Evolutionary conservation across 2,888 invertebrate genomes (phyloP).

Genomic region (Metopia argyrocephala): DNA sequence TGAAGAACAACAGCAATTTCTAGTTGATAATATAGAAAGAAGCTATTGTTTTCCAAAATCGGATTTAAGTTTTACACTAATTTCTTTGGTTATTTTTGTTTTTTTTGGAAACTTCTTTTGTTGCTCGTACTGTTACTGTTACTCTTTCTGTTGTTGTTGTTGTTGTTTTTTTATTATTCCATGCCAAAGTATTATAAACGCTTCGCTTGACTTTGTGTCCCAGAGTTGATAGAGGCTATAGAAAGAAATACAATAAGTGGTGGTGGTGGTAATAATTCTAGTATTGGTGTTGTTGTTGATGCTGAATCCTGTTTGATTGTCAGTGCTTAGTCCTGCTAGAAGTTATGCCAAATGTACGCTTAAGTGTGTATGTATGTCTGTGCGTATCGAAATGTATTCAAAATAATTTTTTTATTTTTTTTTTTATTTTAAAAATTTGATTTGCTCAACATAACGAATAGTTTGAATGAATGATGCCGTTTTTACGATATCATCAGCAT

Average conservation of each 20-base stretch:
- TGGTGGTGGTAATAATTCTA: constrained; percentile 11
- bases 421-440: not conserved
- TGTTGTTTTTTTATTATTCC: constrained; percentile 13
- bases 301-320: constrained; percentile 75
- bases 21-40: not conserved
- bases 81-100: constrained; percentile 73
- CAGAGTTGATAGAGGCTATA: constrained; percentile 35
- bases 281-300: constrained; percentile 11
- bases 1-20: constrained; percentile 16
- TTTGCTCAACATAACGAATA: constrained; percentile 41
- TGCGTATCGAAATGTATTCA: constrained; percentile 7
- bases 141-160: not conserved
- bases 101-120: not conserved
- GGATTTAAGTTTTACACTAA: constrained; percentile 78
- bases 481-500: constrained; percentile 34
- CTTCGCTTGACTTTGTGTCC: constrained; percentile 73
- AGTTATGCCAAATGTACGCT: too few species aligned
- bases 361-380: not conserved
- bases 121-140: not conserved
- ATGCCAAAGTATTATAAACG: constrained; percentile 70
- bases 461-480: constrained; percentile 50
- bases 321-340: constrained; percentile 15
- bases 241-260: not conserved
- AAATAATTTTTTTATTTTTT: constrained; percentile 30
- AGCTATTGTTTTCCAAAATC: constrained; percentile 74